Evolutionary conservation across 2,113 vertebrate genomes (phyloP).

Genomic region (Peromyscus maniculatus): DNA sequence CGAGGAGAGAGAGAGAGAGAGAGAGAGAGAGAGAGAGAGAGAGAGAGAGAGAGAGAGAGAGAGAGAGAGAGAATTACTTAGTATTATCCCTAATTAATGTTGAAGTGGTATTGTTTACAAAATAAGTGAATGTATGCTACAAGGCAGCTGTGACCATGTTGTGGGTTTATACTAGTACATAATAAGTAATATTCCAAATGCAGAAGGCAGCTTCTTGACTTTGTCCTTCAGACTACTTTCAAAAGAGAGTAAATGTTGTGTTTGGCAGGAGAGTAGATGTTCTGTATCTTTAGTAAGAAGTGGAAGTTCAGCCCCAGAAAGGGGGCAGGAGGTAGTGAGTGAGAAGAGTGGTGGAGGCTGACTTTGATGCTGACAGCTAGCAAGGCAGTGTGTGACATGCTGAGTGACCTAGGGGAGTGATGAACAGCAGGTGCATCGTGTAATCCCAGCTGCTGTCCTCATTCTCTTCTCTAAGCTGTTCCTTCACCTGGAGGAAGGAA

Average conservation of each 20-base stretch:
- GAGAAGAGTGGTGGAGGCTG: background rate
- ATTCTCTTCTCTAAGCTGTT: background rate
- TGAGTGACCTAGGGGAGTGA: background rate
- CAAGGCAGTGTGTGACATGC: background rate
- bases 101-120: slow-evolving; percentile 33
- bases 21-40: background rate
- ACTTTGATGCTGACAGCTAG: background rate
- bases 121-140: background rate
- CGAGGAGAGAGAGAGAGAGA: background rate
- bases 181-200: background rate
- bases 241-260: background rate
- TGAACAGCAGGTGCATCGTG: background rate
- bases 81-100: background rate
- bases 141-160: background rate
- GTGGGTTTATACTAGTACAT: background rate
- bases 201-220: background rate
- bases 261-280: background rate
- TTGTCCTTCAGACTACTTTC: slow-evolving; percentile 15
- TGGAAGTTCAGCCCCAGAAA: background rate
- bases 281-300: background rate
- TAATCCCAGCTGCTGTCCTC: no score
- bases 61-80: background rate
- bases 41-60: background rate
- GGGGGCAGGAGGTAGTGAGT: background rate
- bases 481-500: background rate